Conservation (phyloP, 2,888 invertebrate genomes). For the Cybosia mesomella region DNA sequence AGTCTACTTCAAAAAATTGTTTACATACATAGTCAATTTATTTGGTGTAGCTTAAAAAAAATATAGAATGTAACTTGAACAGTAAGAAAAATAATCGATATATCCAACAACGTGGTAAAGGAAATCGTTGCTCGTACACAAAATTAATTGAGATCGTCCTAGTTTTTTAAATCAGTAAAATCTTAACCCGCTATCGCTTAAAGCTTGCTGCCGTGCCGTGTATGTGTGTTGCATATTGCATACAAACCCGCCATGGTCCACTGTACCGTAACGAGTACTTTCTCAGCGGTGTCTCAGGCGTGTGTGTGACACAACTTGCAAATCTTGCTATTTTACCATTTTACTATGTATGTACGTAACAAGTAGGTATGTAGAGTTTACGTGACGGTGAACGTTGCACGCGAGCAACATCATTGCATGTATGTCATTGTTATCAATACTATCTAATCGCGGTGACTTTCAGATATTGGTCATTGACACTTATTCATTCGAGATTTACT, state of each 20-base stretch:
- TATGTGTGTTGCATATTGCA: no score
- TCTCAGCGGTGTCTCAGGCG: constrained; percentile 55
- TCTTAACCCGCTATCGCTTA: constrained; percentile 31
- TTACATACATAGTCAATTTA: no score
- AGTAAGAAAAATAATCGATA: no score
- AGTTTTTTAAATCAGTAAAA: background rate
- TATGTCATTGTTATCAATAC: background rate
- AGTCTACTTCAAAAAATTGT: no score
- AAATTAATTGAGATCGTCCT: no score
- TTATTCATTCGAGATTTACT: background rate
- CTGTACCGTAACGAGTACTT: constrained; percentile 69
- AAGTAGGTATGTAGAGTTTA: background rate
- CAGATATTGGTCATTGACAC: constrained; percentile 4
- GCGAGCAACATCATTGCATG: background rate
- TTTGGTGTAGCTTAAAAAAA: no score
- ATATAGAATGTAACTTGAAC: no score
- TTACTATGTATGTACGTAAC: constrained; percentile 3
- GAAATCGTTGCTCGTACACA: no score
- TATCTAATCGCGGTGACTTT: constrained; percentile 1
- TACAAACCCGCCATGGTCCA: constrained; percentile 56
- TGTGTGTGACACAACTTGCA: constrained; percentile 21
- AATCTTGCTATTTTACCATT: constrained; percentile 23
- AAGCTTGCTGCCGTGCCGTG: constrained; percentile 18
- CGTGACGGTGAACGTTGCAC: background rate
- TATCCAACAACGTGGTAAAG: no score